A percentile compares a stretch with the other conserved stretches of the same genome.
Evolutionary conservation across 2,888 invertebrate species (phyloP).

Genomic region (Zhuqinia jingwanae): DNA sequence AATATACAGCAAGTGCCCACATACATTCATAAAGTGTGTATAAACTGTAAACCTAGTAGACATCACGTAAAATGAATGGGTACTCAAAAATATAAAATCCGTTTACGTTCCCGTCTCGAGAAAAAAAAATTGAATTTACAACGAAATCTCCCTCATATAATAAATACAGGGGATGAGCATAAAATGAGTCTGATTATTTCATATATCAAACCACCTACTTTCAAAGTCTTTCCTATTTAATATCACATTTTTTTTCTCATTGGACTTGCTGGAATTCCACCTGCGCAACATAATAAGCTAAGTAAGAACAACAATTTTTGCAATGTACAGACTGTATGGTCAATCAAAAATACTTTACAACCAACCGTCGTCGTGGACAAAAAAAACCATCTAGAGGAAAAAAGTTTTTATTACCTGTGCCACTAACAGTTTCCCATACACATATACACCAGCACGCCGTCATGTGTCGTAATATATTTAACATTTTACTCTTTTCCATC

Average conservation of each 20-base stretch:
- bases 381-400: slow-evolving; percentile 13
- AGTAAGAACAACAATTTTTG: not conserved
- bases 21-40: not conserved
- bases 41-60: not conserved
- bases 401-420: slow-evolving; percentile 36
- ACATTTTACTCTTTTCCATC: not conserved
- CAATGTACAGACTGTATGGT: slow-evolving; percentile 5
- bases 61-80: not conserved
- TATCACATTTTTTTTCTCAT: not conserved
- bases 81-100: slow-evolving; percentile 13
- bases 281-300: not conserved
- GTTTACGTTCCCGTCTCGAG: not conserved
- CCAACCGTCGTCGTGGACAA: not conserved
- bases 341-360: slow-evolving; percentile 42
- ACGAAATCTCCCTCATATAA: slow-evolving; percentile 1
- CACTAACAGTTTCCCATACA: not conserved
- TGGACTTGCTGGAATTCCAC: not conserved
- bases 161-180: not conserved
- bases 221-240: not conserved
- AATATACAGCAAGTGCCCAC: slow-evolving; percentile 16
- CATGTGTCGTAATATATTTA: not conserved
- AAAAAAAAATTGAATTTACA: slow-evolving; percentile 26
- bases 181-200: too few species aligned
- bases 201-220: too few species aligned
- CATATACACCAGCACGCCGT: not conserved